Base-by-base conservation (phyloP, 2,113 vertebrate species). In the Scalopus aquaticus region DNA sequence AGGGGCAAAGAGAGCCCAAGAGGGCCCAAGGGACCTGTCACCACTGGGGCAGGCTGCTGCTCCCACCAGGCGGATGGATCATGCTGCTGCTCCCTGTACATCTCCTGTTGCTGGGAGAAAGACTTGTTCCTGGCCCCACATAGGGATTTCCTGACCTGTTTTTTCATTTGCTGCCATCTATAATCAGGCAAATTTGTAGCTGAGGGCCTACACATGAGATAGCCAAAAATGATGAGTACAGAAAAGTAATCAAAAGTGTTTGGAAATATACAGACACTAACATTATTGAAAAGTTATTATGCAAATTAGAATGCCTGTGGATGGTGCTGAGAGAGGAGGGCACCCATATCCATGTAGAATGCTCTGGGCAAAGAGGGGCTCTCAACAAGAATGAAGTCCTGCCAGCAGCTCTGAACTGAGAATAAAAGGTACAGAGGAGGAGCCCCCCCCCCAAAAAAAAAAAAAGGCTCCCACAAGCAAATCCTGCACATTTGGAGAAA, bases 281-380 rank as follows among this genome's bases (percentile, higher is more conserved):
- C 42, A 13, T 28, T 88, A 60, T 1, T 9, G 28, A n/a, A n/a
- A 39, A n/a, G 20, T 42, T 22, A 17, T 20, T 17, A 9, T 10
- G 28, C 13, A 49, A 35, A 15, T n/a, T 0, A 9, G 46, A n/a
- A 35, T 30, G 42, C 0, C 35, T 2, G 2, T 22, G 32, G 13
- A 60, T 46, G 32, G 19, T 20, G 2, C 15, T 6, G 42, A 56
- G 2, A 30, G 28, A 62, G 3, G 20, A 58, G 42, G 72, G 22
- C 8, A 44, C 11, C 24, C 51, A 22, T 0, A 26, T 46, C 26
- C 5, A 1, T 24, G 37, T 20, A 60, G 37, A 64, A 46, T 49
- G 39, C 11, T 44, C 56, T 30, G 60, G 70, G 58, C 44, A 83
- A 10, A 19, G 22, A 35, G 0, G 1, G 9, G 65, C 4, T 26